These are phyloP conservation scores for Procambarus virginalis DNA, from an alignment of 1,140 invertebrate genomes.

Conservation along the genomic window DNA sequence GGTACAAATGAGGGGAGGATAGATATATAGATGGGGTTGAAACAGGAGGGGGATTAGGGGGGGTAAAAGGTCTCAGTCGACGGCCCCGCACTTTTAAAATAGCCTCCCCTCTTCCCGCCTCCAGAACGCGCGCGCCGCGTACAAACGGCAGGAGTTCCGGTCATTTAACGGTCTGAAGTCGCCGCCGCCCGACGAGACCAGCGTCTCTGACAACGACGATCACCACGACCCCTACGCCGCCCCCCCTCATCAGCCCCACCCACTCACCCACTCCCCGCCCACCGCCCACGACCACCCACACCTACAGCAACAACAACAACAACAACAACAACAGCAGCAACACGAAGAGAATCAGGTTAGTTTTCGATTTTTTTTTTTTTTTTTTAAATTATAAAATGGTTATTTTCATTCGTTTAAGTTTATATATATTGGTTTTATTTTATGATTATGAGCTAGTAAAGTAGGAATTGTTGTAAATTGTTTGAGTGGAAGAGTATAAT, in stretches of 20 bases:
- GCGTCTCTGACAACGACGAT: constrained; percentile 71
- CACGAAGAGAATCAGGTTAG: constrained; percentile 45
- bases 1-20: too few species aligned
- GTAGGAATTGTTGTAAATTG: too few species aligned
- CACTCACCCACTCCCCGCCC: constrained; percentile 26
- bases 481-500: too few species aligned
- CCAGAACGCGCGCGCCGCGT: constrained; percentile 92
- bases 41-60: too few species aligned
- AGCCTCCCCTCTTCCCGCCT: background rate
- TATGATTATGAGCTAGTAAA: too few species aligned
- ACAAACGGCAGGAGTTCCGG: constrained; percentile 81
- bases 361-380: background rate
- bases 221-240: constrained; percentile 28
- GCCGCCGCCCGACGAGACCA: constrained; percentile 70
- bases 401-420: background rate
- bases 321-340: constrained; percentile 65
- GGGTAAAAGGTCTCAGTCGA: too few species aligned
- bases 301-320: constrained; percentile 37
- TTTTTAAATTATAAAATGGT: too few species aligned
- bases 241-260: background rate
- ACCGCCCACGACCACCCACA: constrained; percentile 63
- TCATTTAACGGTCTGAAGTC: constrained; percentile 67
- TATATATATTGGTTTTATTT: background rate
- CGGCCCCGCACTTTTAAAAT: too few species aligned
- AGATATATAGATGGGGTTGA: too few species aligned